Base-by-base conservation (phyloP, 1,140 invertebrate genomes). In the Drosophila ironensis region DNA sequence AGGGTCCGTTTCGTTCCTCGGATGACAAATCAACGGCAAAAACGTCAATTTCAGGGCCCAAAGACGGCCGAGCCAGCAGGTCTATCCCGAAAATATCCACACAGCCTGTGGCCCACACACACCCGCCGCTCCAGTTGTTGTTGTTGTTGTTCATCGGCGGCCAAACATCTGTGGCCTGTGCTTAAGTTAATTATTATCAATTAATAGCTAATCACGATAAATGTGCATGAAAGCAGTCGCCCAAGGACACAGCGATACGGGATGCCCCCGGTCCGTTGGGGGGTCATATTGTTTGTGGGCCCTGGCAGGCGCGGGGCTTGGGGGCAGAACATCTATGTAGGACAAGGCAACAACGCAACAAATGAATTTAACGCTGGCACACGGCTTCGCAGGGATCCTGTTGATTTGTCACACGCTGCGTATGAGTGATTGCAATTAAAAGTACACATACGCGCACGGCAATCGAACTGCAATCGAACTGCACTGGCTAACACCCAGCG, bases 121-220 rank as follows among this genome's bases (percentile, higher is more conserved):
- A 20, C 11, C 9, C 35, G 16, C 9, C 11, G 22, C 3, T 8
- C 11, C 17, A 7, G n/a, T n/a, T n/a, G n/a, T n/a, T 20, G 53
- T 50, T 38, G 30, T 27, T 27, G 41, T 20, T 38, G 59, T 19
- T 33, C 25, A 1, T 42, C 50, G 45, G 41, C 30, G 45, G 11
- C 24, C 25, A 28, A 47, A 47, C 77, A 82, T 77, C 78, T 82
- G 78, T 50, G 77, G 61, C 63, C 25, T 82, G 78, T 84, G 77
- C 77, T 82, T 51, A 86, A 86, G 80, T 86, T 84, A 84, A 84
- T 84, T 84, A 84, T 84, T 86, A 84, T 86, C 80, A 84, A 84
- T 84, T 84, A 84, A 80, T 74, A 75, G 80, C 80, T 84, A 84
- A 84, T 84, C 80, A 84, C 80, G 80, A 84, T 84, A 84, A 84